These are phyloP conservation scores for Xiphydria camelus DNA, from an alignment of 2,888 invertebrate genomes.

Conservation along the genomic window DNA sequence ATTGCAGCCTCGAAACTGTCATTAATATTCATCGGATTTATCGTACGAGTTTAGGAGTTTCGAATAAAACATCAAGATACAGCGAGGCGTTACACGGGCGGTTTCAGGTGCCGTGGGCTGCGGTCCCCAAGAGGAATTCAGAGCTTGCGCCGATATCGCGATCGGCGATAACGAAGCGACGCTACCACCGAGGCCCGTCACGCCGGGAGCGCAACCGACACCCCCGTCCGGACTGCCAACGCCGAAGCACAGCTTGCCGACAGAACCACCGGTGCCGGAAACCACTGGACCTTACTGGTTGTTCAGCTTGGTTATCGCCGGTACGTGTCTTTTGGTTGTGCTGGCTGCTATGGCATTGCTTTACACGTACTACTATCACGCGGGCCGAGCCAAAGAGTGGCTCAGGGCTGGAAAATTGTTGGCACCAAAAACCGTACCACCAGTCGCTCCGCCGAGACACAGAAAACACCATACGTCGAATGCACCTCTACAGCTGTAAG, in stretches of 20 bases:
- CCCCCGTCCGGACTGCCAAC: constrained; percentile 58
- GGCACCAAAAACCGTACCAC: constrained; percentile 27
- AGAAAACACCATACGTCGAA: constrained; percentile 38
- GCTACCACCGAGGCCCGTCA: constrained; percentile 58
- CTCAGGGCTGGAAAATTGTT: constrained; percentile 56
- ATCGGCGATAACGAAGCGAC: constrained; percentile 64
- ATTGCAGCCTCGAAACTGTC: constrained; percentile 5
- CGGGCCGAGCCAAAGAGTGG: constrained; percentile 69
- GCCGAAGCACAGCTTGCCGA: constrained; percentile 55
- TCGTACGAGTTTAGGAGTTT: neutral
- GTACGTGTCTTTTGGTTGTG: constrained; percentile 69
- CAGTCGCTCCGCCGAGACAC: constrained; percentile 52
- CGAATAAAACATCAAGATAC: neutral
- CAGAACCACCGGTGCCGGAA: constrained; percentile 59
- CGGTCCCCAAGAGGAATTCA: constrained; percentile 86
- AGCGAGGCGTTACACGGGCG: too few relatives aligned
- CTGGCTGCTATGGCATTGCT: constrained; percentile 68
- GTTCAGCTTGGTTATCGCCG: constrained; percentile 61
- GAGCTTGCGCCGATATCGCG: constrained; percentile 81
- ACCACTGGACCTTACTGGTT: constrained; percentile 41
- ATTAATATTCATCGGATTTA: neutral
- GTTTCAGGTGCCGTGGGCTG: constrained; percentile 77
- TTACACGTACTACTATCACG: constrained; percentile 77
- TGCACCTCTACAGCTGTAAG: constrained; percentile 31
- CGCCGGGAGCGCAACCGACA: constrained; percentile 58